These are phyloP conservation scores for Scolopax rusticola DNA, from an alignment of 2,797 vertebrate genomes.

Conservation along the genomic window DNA sequence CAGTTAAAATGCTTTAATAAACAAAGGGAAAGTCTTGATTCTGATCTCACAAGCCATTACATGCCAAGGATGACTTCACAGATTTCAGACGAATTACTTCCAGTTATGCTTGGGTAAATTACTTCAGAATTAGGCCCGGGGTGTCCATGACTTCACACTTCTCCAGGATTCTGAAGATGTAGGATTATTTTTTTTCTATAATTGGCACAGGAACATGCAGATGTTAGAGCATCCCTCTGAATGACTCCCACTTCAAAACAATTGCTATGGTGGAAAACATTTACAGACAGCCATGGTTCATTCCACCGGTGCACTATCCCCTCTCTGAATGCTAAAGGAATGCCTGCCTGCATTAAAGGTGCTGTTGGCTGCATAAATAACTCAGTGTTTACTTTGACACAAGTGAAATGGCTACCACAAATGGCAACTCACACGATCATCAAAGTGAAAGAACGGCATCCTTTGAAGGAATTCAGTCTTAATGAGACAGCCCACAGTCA, in stretches of 20 bases:
- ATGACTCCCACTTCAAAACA: background rate
- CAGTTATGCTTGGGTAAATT: background rate
- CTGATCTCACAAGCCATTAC: background rate
- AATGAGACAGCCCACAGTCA: background rate
- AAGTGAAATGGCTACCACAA: constrained; percentile 14
- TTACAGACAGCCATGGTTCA: rapidly evolving
- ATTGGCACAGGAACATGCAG: background rate
- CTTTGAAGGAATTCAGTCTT: background rate
- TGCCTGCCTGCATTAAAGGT: background rate
- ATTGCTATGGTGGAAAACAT: background rate
- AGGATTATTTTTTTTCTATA: background rate
- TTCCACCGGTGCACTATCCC: background rate
- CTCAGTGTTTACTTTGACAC: constrained; percentile 13
- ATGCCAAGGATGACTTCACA: background rate
- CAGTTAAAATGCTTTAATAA: background rate
- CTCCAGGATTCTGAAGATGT: background rate
- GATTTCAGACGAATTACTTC: background rate
- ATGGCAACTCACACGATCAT: background rate
- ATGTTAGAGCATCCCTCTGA: background rate
- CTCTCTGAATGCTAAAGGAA: background rate
- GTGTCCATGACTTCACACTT: background rate
- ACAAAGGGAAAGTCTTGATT: background rate
- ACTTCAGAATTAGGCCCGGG: background rate
- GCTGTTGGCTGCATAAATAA: background rate
- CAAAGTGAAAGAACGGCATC: background rate